Conservation (phyloP, 2,888 invertebrate species). For the Listrodromus nycthemerus region DNA sequence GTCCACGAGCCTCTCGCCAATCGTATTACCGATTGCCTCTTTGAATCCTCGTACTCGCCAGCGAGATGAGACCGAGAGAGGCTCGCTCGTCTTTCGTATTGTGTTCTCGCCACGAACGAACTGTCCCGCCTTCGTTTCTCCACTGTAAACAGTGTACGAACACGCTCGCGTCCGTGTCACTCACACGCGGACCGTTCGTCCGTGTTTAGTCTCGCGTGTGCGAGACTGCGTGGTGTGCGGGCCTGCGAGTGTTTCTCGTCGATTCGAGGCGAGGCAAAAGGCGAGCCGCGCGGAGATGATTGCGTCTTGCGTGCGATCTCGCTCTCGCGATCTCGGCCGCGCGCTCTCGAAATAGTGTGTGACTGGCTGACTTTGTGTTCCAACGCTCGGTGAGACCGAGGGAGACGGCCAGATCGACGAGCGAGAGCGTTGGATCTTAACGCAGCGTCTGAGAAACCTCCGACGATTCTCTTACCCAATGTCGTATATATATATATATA, state of each 20-base stretch:
- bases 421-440: slow-evolving; percentile 31
- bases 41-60: no score
- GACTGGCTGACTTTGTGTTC: slow-evolving; percentile 62
- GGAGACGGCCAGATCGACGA: slow-evolving; percentile 17
- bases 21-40: no score
- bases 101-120: slow-evolving; percentile 30
- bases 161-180: slow-evolving; percentile 61
- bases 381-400: slow-evolving; percentile 6
- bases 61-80: slow-evolving; percentile 49
- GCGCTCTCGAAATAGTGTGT: slow-evolving; percentile 76
- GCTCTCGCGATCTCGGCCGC: slow-evolving; percentile 65
- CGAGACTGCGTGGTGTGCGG: slow-evolving; percentile 22
- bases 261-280: slow-evolving; percentile 55
- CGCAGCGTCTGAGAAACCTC: slow-evolving; percentile 14
- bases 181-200: no score
- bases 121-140: slow-evolving; percentile 51
- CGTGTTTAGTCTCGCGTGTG: slow-evolving; percentile 48
- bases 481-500: background rate
- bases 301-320: slow-evolving; percentile 54
- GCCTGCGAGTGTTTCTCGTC: slow-evolving; percentile 37
- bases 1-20: slow-evolving; percentile 28
- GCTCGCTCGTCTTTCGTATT: slow-evolving; percentile 13
- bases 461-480: slow-evolving; percentile 17
- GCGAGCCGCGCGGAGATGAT: slow-evolving; percentile 53
- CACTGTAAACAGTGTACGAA: slow-evolving; percentile 39